Evolutionary conservation across 2,113 vertebrate species (phyloP).

Genomic region (Tonatia bakeri): DNA sequence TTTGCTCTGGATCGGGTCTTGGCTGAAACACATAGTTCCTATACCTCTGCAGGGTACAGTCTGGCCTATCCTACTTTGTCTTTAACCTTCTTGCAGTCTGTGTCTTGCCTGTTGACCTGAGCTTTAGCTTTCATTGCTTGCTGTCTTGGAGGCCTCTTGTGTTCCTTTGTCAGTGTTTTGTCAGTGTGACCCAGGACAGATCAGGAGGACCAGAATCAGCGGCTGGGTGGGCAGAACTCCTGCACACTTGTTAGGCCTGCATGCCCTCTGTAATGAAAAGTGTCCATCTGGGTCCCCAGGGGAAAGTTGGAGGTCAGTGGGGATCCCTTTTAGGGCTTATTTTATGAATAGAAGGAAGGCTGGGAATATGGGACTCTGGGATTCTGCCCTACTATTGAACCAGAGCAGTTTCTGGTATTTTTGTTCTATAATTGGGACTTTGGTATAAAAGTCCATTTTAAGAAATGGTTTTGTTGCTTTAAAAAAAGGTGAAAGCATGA

Average conservation of each 20-base stretch:
- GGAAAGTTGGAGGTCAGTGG: background rate
- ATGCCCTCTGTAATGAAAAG: background rate
- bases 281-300: background rate
- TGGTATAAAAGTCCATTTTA: background rate
- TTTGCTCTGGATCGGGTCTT: background rate
- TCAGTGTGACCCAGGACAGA: background rate
- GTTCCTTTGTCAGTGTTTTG: background rate
- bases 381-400: background rate
- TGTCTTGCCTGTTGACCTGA: background rate
- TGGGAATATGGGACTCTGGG: background rate
- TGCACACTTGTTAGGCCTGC: background rate
- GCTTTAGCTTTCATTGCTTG: background rate
- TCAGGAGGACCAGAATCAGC: background rate
- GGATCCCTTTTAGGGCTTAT: background rate
- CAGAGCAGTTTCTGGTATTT: background rate
- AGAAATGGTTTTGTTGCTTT: background rate
- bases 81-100: background rate
- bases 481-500: background rate
- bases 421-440: background rate
- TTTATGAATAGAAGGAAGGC: background rate
- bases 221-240: background rate
- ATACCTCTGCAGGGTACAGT: background rate
- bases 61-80: background rate
- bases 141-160: background rate
- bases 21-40: background rate